Conservation (phyloP, 2,797 vertebrate genomes). For the Takifugu ocellatus region DNA sequence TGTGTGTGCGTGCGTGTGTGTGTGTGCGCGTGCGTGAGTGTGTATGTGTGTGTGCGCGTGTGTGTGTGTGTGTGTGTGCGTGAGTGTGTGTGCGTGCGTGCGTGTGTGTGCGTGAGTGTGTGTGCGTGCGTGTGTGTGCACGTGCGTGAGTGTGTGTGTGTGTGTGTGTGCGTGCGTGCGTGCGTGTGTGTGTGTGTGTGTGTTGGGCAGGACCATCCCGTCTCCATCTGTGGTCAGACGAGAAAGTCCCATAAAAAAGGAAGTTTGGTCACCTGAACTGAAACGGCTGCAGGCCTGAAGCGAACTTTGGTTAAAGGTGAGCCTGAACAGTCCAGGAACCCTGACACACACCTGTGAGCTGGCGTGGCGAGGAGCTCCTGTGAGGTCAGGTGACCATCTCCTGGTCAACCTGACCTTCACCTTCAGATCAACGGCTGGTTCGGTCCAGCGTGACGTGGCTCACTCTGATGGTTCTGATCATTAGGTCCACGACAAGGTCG, state of each 20-base stretch:
- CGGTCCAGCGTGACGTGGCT: constrained; percentile 4
- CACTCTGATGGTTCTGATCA: constrained; percentile 21
- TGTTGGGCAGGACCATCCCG: not conserved
- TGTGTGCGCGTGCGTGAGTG: too few relatives aligned
- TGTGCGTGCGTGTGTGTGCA: too few relatives aligned
- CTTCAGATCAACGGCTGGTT: constrained; percentile 13
- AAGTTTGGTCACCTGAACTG: constrained; percentile 35
- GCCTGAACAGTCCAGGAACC: constrained; percentile 32
- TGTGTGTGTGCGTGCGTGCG: constrained; percentile 5
- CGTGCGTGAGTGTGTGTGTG: not conserved
- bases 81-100: too few relatives aligned
- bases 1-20: too few relatives aligned
- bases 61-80: too few relatives aligned
- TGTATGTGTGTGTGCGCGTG: too few relatives aligned
- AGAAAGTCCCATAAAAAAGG: constrained; percentile 3
- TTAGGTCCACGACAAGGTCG: constrained; percentile 39
- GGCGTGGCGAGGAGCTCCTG: constrained; percentile 22
- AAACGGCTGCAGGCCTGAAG: constrained; percentile 14
- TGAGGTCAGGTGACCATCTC: constrained; percentile 27
- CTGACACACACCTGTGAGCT: constrained; percentile 49
- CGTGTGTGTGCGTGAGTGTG: too few relatives aligned
- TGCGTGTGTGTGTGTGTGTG: constrained; percentile 5
- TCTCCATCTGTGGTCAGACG: too few relatives aligned
- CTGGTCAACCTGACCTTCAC: not conserved
- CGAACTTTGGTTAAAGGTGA: constrained; percentile 44